Evolutionary conservation across 2,113 vertebrate species (phyloP), one percentile per base, ranked within the genome.

Genomic region (Megaleporinus macrocephalus): DNA sequence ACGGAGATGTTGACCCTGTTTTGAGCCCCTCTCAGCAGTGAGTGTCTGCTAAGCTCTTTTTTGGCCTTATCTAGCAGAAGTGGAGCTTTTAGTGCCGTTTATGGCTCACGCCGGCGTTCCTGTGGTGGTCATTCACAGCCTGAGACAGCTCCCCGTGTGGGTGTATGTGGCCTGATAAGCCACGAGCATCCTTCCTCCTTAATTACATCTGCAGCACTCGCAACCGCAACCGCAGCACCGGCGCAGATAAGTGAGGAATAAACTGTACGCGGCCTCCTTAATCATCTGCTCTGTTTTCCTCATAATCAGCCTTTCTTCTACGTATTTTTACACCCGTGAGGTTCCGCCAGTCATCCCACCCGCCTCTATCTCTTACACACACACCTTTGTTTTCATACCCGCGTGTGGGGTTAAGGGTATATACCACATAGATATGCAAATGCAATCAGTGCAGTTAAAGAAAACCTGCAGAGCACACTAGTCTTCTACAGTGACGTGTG

Each of bases 251-350:
- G 55, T 44, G 51, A 36, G 61, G 59, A 74, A 66, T 66, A 53
- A 66, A 73, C 41, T 18, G 15, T 22, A 2, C 61, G 63, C n/a
- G 1, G 16, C 65, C 27, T 41, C 47, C 47, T 66, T 81, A 81
- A 81, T 81, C 61, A 73, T 66, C 59, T 73, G 18, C 41, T 33
- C 41, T 73, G 41, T 73, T 73, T n/a, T 26, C 26, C 13, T 57
- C 59, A 59, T 26, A 12, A 80, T 80, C 78, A 73, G 49, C 78
- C 47, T 51, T 20, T 26, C 59, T 65, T 63, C 22, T 36, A 33
- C 86, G 88, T 82, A 80, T 86, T 91, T 82, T 33, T 51, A 82
- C 79, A 88, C 84, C 86, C 86, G 11, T 80, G 85, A 66, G 73
- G 83, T 16, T 41, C 36, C 47, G 78, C 49, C 89, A 44, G 4